phyloP scores from a whole-genome alignment of 2,888 invertebrate genomes.

The Caprella mutica region DNA sequence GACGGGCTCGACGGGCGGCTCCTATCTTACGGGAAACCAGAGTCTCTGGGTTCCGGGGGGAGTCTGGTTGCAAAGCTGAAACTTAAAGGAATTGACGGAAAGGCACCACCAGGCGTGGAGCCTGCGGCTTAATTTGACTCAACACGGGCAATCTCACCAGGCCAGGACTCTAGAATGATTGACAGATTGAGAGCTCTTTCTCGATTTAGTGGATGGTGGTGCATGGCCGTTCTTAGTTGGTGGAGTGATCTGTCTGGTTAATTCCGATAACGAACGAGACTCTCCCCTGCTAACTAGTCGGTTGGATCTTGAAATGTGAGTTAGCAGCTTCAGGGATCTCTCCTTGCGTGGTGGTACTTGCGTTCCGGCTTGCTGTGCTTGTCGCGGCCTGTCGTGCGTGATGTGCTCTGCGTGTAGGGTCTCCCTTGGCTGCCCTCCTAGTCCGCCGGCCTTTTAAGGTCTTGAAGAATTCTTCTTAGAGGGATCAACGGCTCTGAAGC shows the following conservation, averaged over 20 bases:
- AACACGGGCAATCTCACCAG: constrained; percentile 46
- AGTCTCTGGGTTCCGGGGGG: constrained; percentile 53
- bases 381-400: too few relatives aligned
- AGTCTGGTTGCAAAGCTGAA: constrained; percentile 55
- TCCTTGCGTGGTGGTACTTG: too few relatives aligned
- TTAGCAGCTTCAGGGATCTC: too few relatives aligned
- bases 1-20: constrained; percentile 51
- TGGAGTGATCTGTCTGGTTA: constrained; percentile 61
- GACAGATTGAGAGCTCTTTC: constrained; percentile 54
- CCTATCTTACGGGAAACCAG: constrained; percentile 50
- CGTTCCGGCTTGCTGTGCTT: too few relatives aligned
- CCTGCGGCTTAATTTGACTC: constrained; percentile 62
- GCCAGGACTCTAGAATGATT: constrained; percentile 58
- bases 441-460: too few relatives aligned
- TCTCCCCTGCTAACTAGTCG: constrained; percentile 50
- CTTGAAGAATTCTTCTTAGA: too few relatives aligned
- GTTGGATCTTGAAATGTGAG: constrained; percentile 37
- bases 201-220: constrained; percentile 49
- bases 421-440: too few relatives aligned
- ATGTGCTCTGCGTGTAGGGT: too few relatives aligned
- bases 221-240: constrained; percentile 60
- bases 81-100: constrained; percentile 49
- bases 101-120: constrained; percentile 62
- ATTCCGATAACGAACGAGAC: constrained; percentile 63
- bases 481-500: constrained; percentile 46